phyloP scores from a whole-genome alignment of 2,797 vertebrate genomes.

The Masticophis lateralis region DNA sequence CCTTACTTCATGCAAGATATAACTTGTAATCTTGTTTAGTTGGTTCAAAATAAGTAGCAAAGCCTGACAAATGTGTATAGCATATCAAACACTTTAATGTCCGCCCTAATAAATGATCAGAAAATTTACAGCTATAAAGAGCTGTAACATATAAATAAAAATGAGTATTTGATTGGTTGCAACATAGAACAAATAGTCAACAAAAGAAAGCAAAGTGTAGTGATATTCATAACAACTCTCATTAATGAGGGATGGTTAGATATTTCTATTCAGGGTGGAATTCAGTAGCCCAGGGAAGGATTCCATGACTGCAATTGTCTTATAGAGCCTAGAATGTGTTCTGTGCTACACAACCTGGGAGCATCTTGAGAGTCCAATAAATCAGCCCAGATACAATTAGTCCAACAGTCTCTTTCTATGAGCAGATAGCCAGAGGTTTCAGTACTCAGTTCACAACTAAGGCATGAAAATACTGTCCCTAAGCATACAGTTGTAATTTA shows the following conservation, averaged over 20 bases:
- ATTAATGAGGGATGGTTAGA: background rate
- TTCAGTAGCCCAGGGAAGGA: background rate
- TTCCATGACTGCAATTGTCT: background rate
- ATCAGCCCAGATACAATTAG: background rate
- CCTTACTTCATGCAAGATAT: background rate
- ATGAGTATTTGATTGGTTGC: background rate
- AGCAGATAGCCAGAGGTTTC: background rate
- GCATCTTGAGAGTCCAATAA: background rate
- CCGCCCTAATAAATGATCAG: background rate
- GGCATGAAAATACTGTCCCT: background rate
- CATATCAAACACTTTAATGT: background rate
- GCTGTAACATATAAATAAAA: conserved; percentile 1
- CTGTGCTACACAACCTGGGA: background rate
- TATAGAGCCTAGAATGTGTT: background rate
- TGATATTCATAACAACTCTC: conserved; percentile 1
- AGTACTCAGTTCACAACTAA: background rate
- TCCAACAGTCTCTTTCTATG: background rate
- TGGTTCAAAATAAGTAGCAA: background rate
- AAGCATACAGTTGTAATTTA: background rate
- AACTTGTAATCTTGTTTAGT: background rate
- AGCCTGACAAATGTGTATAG: background rate
- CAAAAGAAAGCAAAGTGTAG: background rate
- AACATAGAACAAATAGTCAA: background rate
- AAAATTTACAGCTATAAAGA: background rate
- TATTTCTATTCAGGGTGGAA: background rate